Conservation (phyloP, 2,113 vertebrate genomes). For the Poeciliopsis retropinna region DNA sequence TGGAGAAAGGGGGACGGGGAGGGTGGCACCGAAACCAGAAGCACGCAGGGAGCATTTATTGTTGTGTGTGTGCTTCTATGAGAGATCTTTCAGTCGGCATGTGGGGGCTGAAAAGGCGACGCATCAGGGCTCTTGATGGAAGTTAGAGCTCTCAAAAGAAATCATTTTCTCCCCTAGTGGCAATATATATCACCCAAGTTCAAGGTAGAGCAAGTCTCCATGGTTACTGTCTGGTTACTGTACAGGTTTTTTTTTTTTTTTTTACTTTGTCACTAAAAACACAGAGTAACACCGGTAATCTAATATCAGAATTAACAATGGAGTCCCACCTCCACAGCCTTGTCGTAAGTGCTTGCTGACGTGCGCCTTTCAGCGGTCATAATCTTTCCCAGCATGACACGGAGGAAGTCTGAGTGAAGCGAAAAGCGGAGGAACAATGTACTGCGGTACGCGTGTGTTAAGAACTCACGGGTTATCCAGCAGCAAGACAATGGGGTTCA, state of each 20-base stretch:
- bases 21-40: background rate
- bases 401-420: constrained; percentile 18
- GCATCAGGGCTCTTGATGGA: constrained; percentile 54
- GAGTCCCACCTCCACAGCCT: constrained; percentile 65
- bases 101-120: constrained; percentile 58
- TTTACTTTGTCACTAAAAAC: constrained; percentile 61
- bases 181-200: constrained; percentile 60
- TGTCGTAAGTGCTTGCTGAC: constrained; percentile 54
- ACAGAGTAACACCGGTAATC: constrained; percentile 48
- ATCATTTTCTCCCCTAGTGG: constrained; percentile 42
- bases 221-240: constrained; percentile 61
- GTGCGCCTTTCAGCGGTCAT: constrained; percentile 26
- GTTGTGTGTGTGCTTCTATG: constrained; percentile 36
- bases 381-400: constrained; percentile 27
- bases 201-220: constrained; percentile 69
- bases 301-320: constrained; percentile 55
- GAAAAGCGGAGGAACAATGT: constrained; percentile 11
- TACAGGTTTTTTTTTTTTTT: constrained; percentile 45
- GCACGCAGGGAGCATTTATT: constrained; percentile 34
- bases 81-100: constrained; percentile 50
- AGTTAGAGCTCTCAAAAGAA: constrained; percentile 48
- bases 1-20: constrained; percentile 5
- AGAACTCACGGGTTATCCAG: constrained; percentile 94
- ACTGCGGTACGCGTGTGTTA: constrained; percentile 2
- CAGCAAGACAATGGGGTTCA: constrained; percentile 94